Evolutionary conservation across 2,797 vertebrate species (phyloP).

Genomic region (Artibeus jamaicensis): DNA sequence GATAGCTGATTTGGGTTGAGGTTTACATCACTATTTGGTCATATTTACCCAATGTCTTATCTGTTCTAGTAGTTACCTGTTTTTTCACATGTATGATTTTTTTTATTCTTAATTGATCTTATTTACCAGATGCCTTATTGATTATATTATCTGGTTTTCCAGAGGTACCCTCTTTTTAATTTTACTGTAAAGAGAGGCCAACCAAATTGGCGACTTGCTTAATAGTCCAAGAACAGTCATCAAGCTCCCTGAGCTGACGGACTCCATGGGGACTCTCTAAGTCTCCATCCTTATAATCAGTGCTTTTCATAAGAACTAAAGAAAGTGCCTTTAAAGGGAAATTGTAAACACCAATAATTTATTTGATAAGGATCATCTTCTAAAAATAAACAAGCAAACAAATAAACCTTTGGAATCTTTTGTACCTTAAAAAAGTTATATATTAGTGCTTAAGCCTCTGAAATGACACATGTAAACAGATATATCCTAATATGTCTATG

Average conservation of each 20-base stretch:
- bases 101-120: slow-evolving; percentile 83
- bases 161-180: slow-evolving; percentile 73
- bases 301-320: background rate
- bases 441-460: background rate
- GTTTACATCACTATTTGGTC: slow-evolving; percentile 77
- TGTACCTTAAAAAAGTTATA: slow-evolving; percentile 2
- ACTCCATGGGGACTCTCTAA: background rate
- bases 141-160: slow-evolving; percentile 83
- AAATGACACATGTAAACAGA: background rate
- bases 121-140: slow-evolving; percentile 85
- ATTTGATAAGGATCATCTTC: slow-evolving; percentile 1
- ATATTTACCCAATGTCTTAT: slow-evolving; percentile 84
- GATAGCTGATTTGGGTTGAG: slow-evolving; percentile 58
- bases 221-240: slow-evolving; percentile 3
- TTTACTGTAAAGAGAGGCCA: slow-evolving; percentile 62
- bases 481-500: background rate
- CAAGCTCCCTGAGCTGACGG: background rate
- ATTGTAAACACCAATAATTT: background rate
- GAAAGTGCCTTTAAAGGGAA: slow-evolving; percentile 21
- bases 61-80: slow-evolving; percentile 83
- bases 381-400: slow-evolving; percentile 29
- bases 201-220: slow-evolving; percentile 5
- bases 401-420: background rate
- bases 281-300: background rate
- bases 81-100: slow-evolving; percentile 81